phyloP scores from a whole-genome alignment of 2,113 vertebrate species.

The Platycercus adscitus region DNA sequence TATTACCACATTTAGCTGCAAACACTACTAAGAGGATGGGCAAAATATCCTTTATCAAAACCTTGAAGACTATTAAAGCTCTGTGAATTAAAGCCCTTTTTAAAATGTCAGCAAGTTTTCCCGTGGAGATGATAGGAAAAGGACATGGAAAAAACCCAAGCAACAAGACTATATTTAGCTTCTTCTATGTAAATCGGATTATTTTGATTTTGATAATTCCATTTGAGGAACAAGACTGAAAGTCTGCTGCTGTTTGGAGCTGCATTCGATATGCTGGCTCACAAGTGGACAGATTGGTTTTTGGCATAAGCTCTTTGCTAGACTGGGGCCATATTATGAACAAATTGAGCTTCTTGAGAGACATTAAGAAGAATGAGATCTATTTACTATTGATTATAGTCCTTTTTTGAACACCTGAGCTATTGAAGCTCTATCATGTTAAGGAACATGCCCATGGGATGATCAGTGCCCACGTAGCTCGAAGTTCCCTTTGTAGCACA shows the following conservation, averaged over 20 bases:
- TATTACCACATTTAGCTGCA: not conserved
- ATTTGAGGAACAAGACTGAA: not conserved
- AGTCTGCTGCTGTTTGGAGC: not conserved
- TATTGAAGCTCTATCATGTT: not conserved
- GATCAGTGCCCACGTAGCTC: not conserved
- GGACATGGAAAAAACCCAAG: not conserved
- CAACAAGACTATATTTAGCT: not conserved
- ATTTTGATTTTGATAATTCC: not conserved
- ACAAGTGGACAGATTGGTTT: rapidly evolving
- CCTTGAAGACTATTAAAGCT: not conserved
- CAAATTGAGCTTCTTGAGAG: not conserved
- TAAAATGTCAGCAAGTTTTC: slow-evolving; percentile 2
- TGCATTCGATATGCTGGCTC: not conserved
- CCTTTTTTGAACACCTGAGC: not conserved
- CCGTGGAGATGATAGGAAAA: not conserved
- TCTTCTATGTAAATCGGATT: not conserved
- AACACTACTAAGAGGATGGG: not conserved
- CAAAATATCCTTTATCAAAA: not conserved
- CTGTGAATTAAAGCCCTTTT: not conserved
- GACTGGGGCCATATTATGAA: not conserved
- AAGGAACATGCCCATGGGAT: not conserved
- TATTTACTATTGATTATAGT: not conserved
- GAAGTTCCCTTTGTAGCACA: not conserved
- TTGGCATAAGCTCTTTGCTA: not conserved
- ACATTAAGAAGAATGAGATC: not conserved